Conservation (phyloP, 1,140 invertebrate genomes). For the Gonatopus flavifemur region DNA sequence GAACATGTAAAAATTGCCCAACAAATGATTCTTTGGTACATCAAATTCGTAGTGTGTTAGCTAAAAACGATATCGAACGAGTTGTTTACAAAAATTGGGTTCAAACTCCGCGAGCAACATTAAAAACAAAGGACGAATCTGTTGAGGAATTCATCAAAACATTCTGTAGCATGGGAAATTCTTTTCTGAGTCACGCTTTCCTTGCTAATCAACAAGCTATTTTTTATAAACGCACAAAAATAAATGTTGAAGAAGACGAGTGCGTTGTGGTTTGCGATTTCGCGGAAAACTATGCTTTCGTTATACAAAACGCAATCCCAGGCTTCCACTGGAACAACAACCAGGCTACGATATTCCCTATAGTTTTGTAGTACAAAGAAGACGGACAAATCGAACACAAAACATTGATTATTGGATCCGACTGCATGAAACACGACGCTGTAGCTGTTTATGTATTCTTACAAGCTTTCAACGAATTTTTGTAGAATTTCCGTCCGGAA, state of each 20-base stretch:
- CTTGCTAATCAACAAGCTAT: constrained; percentile 1
- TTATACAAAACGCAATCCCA: neutral
- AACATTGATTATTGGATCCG: no score
- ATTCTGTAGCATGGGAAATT: neutral
- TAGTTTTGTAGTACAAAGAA: no score
- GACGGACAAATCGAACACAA: no score
- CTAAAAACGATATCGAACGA: neutral
- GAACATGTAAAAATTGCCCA: neutral
- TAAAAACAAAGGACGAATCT: neutral
- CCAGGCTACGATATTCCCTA: neutral
- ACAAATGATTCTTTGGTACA: neutral
- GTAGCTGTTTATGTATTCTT: neutral
- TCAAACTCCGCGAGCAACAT: neutral
- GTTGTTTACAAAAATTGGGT: neutral
- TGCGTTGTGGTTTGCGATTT: constrained; percentile 1
- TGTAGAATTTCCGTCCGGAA: no score
- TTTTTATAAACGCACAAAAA: neutral
- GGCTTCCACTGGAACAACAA: constrained; percentile 1
- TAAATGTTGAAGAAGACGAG: neutral
- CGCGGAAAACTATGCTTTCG: neutral
- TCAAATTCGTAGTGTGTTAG: neutral
- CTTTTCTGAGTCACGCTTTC: neutral
- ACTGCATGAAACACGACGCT: no score
- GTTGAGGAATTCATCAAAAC: neutral
- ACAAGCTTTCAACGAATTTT: no score